Conservation (phyloP, 2,888 invertebrate species). For the Sinotaia quadrata region DNA sequence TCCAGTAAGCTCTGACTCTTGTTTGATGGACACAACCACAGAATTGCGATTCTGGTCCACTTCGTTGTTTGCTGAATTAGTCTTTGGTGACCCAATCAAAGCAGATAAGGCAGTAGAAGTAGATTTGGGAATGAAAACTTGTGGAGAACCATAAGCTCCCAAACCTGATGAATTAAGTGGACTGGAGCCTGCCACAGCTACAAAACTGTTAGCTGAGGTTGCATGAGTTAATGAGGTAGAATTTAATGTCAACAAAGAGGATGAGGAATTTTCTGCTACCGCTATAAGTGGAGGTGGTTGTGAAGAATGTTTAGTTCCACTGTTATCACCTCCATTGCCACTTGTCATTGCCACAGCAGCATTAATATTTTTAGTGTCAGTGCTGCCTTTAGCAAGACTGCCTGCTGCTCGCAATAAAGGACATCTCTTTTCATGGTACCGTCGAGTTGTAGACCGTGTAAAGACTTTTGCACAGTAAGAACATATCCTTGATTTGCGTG, state of each 20-base stretch:
- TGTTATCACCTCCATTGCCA: background rate
- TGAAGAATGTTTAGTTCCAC: background rate
- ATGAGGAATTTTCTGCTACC: background rate
- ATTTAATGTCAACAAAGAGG: background rate
- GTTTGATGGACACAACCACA: conserved; percentile 40
- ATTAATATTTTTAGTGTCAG: conserved; percentile 18
- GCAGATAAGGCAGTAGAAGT: conserved; percentile 28
- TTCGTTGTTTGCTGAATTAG: background rate
- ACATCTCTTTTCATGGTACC: conserved; percentile 66
- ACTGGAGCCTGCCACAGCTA: background rate
- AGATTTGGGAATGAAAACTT: background rate
- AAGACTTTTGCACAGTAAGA: conserved; percentile 65
- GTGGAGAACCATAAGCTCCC: background rate
- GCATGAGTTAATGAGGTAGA: conserved; percentile 5
- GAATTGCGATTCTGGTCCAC: conserved; percentile 37
- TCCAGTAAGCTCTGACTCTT: conserved; percentile 40
- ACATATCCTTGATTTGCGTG: conserved; percentile 64
- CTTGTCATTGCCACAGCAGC: conserved; percentile 21
- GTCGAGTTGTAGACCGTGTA: conserved; percentile 65
- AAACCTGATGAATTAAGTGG: conserved; percentile 9
- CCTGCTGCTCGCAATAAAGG: conserved; percentile 61
- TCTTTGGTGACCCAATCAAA: background rate
- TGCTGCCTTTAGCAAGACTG: conserved; percentile 43
- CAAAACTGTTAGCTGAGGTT: conserved; percentile 7
- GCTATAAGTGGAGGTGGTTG: background rate